A percentile compares a stretch with the other conserved stretches of the same genome.
These are phyloP conservation scores for Eublepharis macularius DNA, from an alignment of 2,113 vertebrate genomes.

Conservation along the genomic window DNA sequence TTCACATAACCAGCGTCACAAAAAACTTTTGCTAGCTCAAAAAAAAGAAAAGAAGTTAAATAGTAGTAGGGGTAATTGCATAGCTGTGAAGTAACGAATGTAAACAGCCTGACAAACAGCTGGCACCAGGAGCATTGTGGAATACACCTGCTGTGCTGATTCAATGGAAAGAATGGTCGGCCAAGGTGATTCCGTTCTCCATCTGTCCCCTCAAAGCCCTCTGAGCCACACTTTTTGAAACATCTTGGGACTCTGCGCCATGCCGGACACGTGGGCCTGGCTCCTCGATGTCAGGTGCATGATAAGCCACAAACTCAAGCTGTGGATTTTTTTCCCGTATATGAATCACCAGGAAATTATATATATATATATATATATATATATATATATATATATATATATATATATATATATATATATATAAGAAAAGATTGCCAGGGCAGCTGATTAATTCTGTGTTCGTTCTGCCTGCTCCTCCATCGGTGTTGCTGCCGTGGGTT, in stretches of 20 bases:
- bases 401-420: constrained; percentile 1
- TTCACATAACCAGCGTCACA: not conserved
- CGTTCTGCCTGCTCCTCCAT: not conserved
- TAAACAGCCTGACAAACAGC: not conserved
- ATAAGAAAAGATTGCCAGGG: not conserved
- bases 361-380: constrained; percentile 7
- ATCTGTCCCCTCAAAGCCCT: constrained; percentile 13
- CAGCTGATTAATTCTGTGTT: constrained; percentile 19
- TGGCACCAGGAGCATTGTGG: not conserved
- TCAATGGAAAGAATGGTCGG: not conserved
- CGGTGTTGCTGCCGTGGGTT: constrained; percentile 20
- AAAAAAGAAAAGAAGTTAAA: not conserved
- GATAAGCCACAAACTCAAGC: not conserved
- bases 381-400: constrained; percentile 9
- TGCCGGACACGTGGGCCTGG: not conserved
- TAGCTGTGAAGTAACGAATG: not conserved
- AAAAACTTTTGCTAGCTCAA: not conserved
- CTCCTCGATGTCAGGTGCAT: not conserved
- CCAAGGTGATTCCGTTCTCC: not conserved
- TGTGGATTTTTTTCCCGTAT: constrained; percentile 13
- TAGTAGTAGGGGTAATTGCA: not conserved
- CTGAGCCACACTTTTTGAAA: not conserved
- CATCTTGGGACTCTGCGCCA: not conserved
- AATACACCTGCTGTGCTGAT: not conserved
- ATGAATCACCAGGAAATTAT: not conserved